Percentiles rank a stretch among this genome's conserved stretches.
Evolutionary conservation across 30 jellyfish, hydroid and myxozoan species (phyloP).

Genomic region (Nemopilema nomurai): DNA sequence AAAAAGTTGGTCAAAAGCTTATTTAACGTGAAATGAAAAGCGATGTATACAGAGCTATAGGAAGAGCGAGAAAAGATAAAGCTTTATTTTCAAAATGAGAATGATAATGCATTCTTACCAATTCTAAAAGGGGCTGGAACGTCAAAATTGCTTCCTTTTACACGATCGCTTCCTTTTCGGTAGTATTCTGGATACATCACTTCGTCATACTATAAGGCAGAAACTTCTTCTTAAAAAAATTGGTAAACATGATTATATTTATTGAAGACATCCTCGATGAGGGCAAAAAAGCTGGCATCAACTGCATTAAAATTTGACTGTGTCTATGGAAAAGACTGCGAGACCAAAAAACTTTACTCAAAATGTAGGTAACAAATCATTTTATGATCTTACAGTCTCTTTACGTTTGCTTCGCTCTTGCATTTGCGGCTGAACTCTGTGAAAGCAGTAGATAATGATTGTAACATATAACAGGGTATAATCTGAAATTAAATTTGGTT

Average conservation of each 20-base stretch:
- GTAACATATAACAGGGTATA: no score
- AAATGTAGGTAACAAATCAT: neutral
- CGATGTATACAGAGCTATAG: neutral
- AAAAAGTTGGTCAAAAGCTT: no score
- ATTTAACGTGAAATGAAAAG: neutral
- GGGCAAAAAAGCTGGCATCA: no score
- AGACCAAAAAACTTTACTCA: neutral
- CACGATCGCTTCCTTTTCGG: slow-evolving; percentile 72
- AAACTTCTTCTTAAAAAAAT: no score
- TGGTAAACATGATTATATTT: no score
- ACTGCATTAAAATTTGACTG: no score
- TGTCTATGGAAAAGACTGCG: neutral
- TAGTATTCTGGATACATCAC: slow-evolving; percentile 90
- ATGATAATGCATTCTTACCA: slow-evolving; percentile 51
- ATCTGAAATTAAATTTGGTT: no score
- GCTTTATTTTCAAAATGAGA: no score
- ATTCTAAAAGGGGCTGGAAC: slow-evolving; percentile 86
- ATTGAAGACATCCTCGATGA: no score
- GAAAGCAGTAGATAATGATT: no score
- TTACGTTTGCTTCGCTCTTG: slow-evolving; percentile 39
- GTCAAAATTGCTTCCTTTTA: slow-evolving; percentile 87
- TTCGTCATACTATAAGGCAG: slow-evolving; percentile 68
- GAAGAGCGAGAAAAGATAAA: neutral
- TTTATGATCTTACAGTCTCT: slow-evolving; percentile 39
- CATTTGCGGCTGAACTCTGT: slow-evolving; percentile 52